Base-by-base conservation (phyloP, 1,140 invertebrate genomes). In the Anastatus disparis region DNA sequence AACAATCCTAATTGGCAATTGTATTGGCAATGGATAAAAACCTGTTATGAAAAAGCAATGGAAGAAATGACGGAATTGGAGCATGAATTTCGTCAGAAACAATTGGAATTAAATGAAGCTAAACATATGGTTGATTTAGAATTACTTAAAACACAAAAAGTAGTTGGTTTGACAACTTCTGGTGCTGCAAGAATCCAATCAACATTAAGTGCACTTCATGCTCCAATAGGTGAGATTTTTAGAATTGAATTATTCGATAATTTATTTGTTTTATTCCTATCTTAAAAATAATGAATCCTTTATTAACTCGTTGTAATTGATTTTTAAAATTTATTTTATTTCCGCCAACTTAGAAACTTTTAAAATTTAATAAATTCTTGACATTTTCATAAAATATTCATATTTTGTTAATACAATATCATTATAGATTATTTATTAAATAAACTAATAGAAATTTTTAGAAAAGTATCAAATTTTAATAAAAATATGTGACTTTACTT, bases 131-230 rank as follows among this genome's bases (percentile, higher is more conserved):
- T 44, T n/a, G 42, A 62, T 42, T 46, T 44, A 1, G 24, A 46
- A 1, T 9, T 62, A n/a, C 9, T 62, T 2, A 62, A 46, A 46
- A 26, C 15, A 4, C 42, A 62, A 22, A 10, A 26, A 22, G n/a
- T 62, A 2, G 40, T 62, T 44, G 59, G 59, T 3, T 9, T 62
- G 10, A 62, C 59, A 27, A 62, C 59, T 2, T 44, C 40, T 31
- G 38, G 38, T 44, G 59, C 59, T n/a, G 59, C 59, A n/a, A 44
- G 27, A 42, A 4, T 62, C 8, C 59, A 62, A 8, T 15, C 8
- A 3, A 24, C 59, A 44, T 6, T 62, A 4, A 38, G 42, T 13
- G 29, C 24, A 1, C 42, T 62, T 9, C 4, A 12, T 3, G 38
- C 59, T n/a, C 59, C 59, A 12, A 62, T 62, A 26, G n/a, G n/a